Percentiles rank a stretch among this genome's conserved stretches.
Evolutionary conservation across 2,113 vertebrate genomes (phyloP).

Genomic region (Leucosticte australis): DNA sequence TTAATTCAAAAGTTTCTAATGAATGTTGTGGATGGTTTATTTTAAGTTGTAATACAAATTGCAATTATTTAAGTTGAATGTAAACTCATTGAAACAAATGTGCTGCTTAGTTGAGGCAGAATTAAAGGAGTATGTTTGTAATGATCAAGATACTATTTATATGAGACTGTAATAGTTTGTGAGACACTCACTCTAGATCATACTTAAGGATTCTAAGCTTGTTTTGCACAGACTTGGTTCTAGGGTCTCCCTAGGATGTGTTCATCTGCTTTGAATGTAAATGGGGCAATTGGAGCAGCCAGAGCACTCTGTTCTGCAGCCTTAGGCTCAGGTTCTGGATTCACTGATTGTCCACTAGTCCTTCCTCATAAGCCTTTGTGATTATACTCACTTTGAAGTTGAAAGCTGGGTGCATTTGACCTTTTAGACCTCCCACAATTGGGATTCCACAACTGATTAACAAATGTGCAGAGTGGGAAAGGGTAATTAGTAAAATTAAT

Average conservation of each 20-base stretch:
- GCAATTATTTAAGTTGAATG: background rate
- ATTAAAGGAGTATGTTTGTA: background rate
- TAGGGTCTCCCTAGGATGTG: background rate
- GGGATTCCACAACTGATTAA: slow-evolving; percentile 18
- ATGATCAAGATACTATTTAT: background rate
- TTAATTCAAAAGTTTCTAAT: background rate
- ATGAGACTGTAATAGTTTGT: background rate
- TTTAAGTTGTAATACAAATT: background rate
- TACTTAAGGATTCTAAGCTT: background rate
- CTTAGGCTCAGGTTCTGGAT: background rate
- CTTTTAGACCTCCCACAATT: slow-evolving; percentile 9
- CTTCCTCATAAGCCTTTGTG: background rate
- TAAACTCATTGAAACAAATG: background rate
- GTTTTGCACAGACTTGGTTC: background rate
- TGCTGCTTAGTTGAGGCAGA: background rate
- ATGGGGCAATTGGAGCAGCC: background rate
- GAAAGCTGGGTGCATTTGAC: background rate
- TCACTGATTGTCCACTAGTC: background rate
- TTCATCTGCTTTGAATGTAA: background rate
- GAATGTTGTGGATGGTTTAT: background rate
- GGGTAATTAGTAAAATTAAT: background rate
- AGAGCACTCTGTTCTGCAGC: background rate
- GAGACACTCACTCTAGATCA: background rate
- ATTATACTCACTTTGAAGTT: slow-evolving; percentile 19
- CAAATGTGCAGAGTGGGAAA: background rate